Conservation (phyloP, 2,888 invertebrate genomes). For the Drosophila niveifrons region DNA sequence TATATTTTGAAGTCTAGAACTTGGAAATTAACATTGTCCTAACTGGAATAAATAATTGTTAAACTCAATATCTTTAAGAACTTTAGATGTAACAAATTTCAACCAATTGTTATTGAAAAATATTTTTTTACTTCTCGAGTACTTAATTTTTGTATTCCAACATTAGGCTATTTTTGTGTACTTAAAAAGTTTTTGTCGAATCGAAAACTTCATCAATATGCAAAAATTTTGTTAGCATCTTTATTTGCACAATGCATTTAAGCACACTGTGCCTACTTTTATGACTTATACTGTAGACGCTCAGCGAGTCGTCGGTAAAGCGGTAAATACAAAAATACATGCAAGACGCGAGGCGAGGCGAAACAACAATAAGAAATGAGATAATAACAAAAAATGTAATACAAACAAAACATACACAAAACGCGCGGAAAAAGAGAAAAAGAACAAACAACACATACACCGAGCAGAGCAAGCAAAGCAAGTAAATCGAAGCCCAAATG, state of each 20-base stretch:
- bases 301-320: constrained; percentile 30
- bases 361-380: constrained; percentile 66
- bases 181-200: no score
- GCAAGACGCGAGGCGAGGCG: constrained; percentile 24
- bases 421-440: constrained; percentile 69
- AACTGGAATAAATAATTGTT: no score
- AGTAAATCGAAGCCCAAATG: constrained; percentile 44
- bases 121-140: no score
- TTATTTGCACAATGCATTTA: constrained; percentile 3
- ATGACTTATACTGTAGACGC: constrained; percentile 47
- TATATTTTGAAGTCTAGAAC: no score
- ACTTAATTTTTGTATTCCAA: no score
- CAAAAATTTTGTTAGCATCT: no score
- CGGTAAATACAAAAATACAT: constrained; percentile 36
- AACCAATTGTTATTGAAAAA: no score
- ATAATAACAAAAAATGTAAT: constrained; percentile 74
- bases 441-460: constrained; percentile 41
- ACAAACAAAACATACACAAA: constrained; percentile 58
- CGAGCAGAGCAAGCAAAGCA: background rate
- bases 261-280: constrained; percentile 28
- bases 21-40: no score
- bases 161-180: no score
- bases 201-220: no score
- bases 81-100: no score
- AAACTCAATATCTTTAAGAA: no score